phyloP scores from a whole-genome alignment of 2,797 vertebrate species.

The Sebastes kiyomatsui region DNA sequence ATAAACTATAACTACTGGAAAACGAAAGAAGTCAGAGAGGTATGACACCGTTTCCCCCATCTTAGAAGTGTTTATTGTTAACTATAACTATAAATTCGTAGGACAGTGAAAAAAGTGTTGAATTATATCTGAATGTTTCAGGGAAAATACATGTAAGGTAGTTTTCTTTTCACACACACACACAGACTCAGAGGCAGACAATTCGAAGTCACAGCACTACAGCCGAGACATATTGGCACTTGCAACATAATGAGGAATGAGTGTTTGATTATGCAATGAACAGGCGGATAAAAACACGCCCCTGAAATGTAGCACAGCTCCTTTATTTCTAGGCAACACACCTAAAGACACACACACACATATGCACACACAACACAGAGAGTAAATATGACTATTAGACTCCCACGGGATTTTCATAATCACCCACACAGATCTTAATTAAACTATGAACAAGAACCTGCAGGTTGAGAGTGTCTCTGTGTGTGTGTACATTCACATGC shows the following conservation, averaged over 20 bases:
- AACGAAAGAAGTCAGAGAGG: too few relatives aligned
- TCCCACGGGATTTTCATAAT: conserved; percentile 44
- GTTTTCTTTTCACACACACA: neutral
- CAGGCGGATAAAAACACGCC: conserved; percentile 35
- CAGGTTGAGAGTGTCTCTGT: conserved; percentile 26
- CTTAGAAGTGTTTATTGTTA: too few relatives aligned
- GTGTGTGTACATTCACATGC: neutral
- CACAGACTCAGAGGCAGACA: neutral
- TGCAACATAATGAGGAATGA: conserved; percentile 41
- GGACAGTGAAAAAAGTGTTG: neutral
- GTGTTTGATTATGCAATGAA: conserved; percentile 54
- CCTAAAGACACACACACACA: neutral
- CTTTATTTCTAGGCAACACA: conserved; percentile 1
- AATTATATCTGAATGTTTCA: neutral
- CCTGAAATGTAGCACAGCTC: conserved; percentile 19
- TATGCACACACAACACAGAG: neutral
- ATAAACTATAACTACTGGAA: too few relatives aligned
- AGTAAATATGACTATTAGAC: conserved; percentile 45
- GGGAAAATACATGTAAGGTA: neutral
- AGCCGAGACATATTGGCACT: conserved; percentile 1
- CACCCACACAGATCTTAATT: conserved; percentile 57
- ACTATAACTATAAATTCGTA: neutral
- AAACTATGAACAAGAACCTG: conserved; percentile 54
- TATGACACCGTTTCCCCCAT: too few relatives aligned
- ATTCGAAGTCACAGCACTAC: neutral